Evolutionary conservation across 23 tunicate species (phyloP).

Genomic region (Trididemnum nubilum): DNA sequence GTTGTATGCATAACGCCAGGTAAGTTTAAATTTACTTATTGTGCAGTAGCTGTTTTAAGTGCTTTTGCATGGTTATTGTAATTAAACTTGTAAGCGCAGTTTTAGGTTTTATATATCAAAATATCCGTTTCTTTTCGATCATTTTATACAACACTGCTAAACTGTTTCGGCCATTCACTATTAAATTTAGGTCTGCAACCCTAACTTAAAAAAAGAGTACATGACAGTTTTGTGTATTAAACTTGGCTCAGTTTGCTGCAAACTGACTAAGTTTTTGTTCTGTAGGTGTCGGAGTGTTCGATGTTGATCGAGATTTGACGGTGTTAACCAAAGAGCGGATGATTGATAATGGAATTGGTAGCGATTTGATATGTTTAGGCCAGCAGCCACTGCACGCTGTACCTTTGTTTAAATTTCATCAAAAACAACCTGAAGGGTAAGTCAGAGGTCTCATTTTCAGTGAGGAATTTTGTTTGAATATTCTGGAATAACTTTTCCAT

Average conservation of each 20-base stretch:
- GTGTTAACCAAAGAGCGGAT: constrained; percentile 85
- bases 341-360: constrained; percentile 96
- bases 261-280: no score
- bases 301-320: constrained; percentile 78
- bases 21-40: not conserved
- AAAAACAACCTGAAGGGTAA: not conserved
- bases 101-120: no score
- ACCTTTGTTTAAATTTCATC: constrained; percentile 85
- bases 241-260: no score
- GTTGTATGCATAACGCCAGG: constrained; percentile 92
- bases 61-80: not conserved
- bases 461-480: not conserved
- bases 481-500: not conserved
- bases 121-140: no score
- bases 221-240: no score
- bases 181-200: no score
- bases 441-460: not conserved
- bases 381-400: constrained; percentile 98
- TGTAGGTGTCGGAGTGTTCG: constrained; percentile 94
- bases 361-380: constrained; percentile 91
- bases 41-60: not conserved
- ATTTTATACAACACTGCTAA: no score
- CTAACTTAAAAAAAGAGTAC: no score
- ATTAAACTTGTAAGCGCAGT: no score
- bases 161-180: no score